phyloP scores from a whole-genome alignment of 2,113 vertebrate genomes.

The Elachura formosa region DNA sequence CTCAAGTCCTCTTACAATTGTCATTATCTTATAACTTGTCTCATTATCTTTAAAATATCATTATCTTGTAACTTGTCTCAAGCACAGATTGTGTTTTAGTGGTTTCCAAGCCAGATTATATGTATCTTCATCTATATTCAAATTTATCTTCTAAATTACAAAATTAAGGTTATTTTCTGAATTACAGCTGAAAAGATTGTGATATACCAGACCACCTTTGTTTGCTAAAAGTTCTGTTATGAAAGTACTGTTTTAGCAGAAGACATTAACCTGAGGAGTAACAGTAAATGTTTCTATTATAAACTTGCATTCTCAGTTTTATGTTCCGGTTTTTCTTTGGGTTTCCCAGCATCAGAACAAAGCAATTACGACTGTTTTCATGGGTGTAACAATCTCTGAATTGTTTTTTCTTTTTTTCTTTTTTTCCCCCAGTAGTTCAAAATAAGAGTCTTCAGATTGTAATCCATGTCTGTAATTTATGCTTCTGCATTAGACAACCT shows the following conservation, averaged over 20 bases:
- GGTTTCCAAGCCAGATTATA: not conserved
- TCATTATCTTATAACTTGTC: not conserved
- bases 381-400: not conserved
- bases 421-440: not conserved
- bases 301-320: not conserved
- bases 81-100: not conserved
- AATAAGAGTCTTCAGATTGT: not conserved
- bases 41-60: too few species aligned
- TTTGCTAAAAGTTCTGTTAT: not conserved
- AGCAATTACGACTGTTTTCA: not conserved
- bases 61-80: not conserved
- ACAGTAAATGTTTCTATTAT: not conserved
- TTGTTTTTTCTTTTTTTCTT: not conserved
- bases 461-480: not conserved
- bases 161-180: not conserved
- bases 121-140: not conserved
- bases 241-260: not conserved
- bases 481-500: not conserved
- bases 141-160: not conserved
- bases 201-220: not conserved
- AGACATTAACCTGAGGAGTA: not conserved
- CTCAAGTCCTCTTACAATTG: not conserved
- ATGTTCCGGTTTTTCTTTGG: not conserved
- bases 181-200: not conserved
- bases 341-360: slow-evolving; percentile 5